Conservation (phyloP, 1,140 invertebrate genomes). For the Brachionus koreanus region DNA sequence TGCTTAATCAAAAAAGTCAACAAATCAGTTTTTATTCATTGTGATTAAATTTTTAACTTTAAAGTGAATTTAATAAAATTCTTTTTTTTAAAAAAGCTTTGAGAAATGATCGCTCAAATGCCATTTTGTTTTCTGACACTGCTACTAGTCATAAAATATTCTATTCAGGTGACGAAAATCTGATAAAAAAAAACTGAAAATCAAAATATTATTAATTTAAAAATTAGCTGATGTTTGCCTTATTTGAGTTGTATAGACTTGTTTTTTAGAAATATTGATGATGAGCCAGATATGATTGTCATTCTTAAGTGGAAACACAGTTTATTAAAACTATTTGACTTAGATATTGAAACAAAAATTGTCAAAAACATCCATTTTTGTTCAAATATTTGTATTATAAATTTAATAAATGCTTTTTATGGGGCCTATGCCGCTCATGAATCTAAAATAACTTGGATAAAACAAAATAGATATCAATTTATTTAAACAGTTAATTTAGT, state of each 20-base stretch:
- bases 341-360: neutral
- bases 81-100: too few species aligned
- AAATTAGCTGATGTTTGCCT: neutral
- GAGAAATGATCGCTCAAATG: too few species aligned
- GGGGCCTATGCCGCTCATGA: neutral
- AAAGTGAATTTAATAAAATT: too few species aligned
- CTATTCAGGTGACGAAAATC: too few species aligned
- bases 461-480: neutral
- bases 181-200: too few species aligned
- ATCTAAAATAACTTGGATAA: neutral
- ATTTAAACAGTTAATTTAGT: constrained; percentile 26
- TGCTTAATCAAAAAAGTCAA: too few species aligned
- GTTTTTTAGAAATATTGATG: neutral
- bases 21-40: too few species aligned
- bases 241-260: neutral
- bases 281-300: neutral
- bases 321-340: neutral
- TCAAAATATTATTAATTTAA: neutral
- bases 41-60: too few species aligned
- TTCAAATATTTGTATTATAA: neutral
- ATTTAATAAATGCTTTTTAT: neutral
- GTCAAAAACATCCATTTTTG: neutral
- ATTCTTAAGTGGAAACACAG: neutral
- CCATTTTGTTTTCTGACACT: too few species aligned
- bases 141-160: too few species aligned